phyloP scores from a whole-genome alignment of 1,140 invertebrate species.

The Drosophila lacteicornis region DNA sequence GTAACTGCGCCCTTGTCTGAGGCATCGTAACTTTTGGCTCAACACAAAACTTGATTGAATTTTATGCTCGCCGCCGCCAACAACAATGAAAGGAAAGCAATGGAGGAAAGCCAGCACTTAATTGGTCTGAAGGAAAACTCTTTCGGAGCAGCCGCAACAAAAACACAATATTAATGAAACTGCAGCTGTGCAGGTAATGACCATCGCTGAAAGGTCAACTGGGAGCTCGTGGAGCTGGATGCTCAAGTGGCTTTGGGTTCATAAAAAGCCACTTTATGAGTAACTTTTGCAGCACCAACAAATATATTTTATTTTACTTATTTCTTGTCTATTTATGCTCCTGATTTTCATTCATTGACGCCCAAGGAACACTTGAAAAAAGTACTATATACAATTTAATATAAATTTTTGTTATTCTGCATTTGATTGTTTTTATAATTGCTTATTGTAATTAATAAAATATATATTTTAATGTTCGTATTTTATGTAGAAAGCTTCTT shows the following conservation, averaged over 20 bases:
- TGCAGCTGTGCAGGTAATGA: constrained; percentile 50
- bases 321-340: constrained; percentile 1
- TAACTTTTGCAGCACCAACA: background rate
- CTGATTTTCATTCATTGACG: constrained; percentile 19
- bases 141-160: constrained; percentile 15
- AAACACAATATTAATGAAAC: constrained; percentile 52
- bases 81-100: constrained; percentile 47
- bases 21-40: constrained; percentile 75
- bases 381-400: background rate
- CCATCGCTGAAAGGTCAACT: constrained; percentile 56
- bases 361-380: background rate
- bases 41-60: constrained; percentile 81
- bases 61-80: constrained; percentile 71
- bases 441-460: too few species aligned
- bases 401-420: too few species aligned
- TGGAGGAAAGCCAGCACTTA: constrained; percentile 42
- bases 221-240: constrained; percentile 5
- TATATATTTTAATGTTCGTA: too few species aligned
- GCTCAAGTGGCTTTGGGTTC: constrained; percentile 36
- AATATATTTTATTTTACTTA: constrained; percentile 8
- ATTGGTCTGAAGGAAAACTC: constrained; percentile 43
- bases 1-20: constrained; percentile 26
- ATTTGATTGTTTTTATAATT: too few species aligned
- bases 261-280: constrained; percentile 47
- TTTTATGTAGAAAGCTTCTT: too few species aligned